Conservation (phyloP, 2,113 vertebrate genomes). For the Donacobius atricapilla region DNA sequence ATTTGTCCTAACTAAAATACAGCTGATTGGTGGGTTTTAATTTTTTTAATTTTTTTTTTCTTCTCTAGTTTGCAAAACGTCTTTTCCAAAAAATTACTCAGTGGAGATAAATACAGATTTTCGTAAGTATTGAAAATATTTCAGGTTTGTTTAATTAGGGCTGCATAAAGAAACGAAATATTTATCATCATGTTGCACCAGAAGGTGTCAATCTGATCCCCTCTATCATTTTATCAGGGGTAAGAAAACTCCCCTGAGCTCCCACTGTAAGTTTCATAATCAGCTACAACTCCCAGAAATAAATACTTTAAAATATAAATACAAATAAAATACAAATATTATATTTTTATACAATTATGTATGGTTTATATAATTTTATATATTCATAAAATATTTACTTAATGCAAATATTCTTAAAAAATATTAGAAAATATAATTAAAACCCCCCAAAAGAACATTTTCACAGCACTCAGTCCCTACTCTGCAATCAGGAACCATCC, state of each 20-base stretch:
- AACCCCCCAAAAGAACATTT: background rate
- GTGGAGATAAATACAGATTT: slow-evolving; percentile 94
- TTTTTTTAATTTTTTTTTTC: background rate
- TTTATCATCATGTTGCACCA: background rate
- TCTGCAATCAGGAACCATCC: background rate
- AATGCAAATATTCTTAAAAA: background rate
- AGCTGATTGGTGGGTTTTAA: background rate
- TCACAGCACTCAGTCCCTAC: background rate
- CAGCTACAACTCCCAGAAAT: background rate
- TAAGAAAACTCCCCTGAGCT: background rate
- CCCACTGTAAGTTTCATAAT: background rate
- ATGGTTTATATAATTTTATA: background rate
- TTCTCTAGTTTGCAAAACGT: slow-evolving; percentile 91
- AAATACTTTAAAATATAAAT: background rate
- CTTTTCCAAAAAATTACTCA: slow-evolving; percentile 95
- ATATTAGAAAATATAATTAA: background rate
- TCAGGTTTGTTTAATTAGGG: background rate
- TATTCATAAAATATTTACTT: background rate
- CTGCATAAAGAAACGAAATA: accelerated
- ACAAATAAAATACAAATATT: background rate
- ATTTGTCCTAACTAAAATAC: background rate
- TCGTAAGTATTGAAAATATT: slow-evolving; percentile 78
- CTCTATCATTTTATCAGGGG: background rate
- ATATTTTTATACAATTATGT: background rate
- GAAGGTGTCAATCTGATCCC: background rate